Evolutionary conservation across 2,888 invertebrate species (phyloP).

Genomic region (Parnassius glacialis): DNA sequence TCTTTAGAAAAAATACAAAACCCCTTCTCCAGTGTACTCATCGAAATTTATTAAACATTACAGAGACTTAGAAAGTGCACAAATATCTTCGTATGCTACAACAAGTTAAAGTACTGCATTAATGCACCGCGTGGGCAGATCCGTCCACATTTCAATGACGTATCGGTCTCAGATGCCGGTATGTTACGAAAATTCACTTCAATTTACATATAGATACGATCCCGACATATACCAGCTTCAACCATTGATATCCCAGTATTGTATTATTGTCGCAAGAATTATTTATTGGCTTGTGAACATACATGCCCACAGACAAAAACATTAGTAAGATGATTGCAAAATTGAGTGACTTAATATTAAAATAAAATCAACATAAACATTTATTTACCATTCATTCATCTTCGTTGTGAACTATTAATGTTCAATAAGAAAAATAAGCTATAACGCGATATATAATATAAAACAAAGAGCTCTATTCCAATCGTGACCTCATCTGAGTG

Average conservation of each 20-base stretch:
- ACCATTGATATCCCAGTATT: conserved; percentile 48
- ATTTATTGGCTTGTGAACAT: conserved; percentile 56
- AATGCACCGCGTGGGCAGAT: conserved; percentile 66
- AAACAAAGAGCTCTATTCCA: conserved; percentile 30
- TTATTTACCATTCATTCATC: conserved; percentile 1
- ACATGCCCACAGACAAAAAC: conserved; percentile 6
- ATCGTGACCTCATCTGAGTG: conserved; percentile 37
- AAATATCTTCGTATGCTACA: conserved; percentile 35
- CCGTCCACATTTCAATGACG: conserved; percentile 79
- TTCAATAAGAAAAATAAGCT: conserved; percentile 22
- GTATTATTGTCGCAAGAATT: conserved; percentile 56
- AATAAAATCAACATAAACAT: too few species aligned
- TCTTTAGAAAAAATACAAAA: too few species aligned
- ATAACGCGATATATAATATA: conserved; percentile 31
- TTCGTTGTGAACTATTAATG: conserved; percentile 6
- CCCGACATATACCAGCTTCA: conserved; percentile 44
- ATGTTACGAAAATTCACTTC: conserved; percentile 72
- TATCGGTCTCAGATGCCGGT: conserved; percentile 64
- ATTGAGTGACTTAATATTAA: background rate
- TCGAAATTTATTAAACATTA: too few species aligned
- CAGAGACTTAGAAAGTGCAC: conserved; percentile 15
- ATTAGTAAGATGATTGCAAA: background rate
- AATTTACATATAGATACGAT: conserved; percentile 73
- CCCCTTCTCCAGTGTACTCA: too few species aligned
- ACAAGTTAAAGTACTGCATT: conserved; percentile 61